Percentiles rank a stretch among this genome's conserved stretches.
Evolutionary conservation across 2,113 vertebrate genomes (phyloP).

Genomic region (Catharus bicknelli): DNA sequence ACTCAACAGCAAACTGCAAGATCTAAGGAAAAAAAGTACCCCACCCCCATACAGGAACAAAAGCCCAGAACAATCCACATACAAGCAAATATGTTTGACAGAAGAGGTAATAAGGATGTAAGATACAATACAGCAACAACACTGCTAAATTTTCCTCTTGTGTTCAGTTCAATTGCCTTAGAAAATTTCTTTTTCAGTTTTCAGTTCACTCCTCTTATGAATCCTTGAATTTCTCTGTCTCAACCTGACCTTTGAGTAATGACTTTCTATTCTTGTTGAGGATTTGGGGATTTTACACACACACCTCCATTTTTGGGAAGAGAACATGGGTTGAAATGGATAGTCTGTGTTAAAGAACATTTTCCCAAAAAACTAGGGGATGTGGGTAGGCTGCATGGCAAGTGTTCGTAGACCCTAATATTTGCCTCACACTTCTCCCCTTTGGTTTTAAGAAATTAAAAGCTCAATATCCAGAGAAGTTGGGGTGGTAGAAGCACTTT

Average conservation of each 20-base stretch:
- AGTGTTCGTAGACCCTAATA: not conserved
- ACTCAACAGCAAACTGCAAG: not conserved
- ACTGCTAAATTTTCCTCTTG: not conserved
- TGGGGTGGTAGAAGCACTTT: not conserved
- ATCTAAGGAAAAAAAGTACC: not conserved
- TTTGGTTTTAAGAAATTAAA: not conserved
- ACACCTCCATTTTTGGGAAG: not conserved
- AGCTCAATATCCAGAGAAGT: not conserved
- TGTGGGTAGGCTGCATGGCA: not conserved
- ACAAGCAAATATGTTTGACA: not conserved
- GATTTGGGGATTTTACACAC: not conserved
- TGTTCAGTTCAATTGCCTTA: not conserved
- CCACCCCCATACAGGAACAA: not conserved
- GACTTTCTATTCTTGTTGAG: not conserved
- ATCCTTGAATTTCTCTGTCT: not conserved
- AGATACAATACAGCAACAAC: not conserved
- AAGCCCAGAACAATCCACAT: not conserved
- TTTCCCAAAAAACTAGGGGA: not conserved
- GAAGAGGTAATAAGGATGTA: not conserved
- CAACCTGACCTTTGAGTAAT: not conserved
- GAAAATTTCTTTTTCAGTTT: not conserved
- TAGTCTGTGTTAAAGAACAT: not conserved
- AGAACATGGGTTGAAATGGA: not conserved
- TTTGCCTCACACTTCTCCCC: not conserved
- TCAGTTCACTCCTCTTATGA: not conserved